These are phyloP conservation scores for Choristoneura rosaceana DNA, from an alignment of 2,888 invertebrate species.

Conservation along the genomic window DNA sequence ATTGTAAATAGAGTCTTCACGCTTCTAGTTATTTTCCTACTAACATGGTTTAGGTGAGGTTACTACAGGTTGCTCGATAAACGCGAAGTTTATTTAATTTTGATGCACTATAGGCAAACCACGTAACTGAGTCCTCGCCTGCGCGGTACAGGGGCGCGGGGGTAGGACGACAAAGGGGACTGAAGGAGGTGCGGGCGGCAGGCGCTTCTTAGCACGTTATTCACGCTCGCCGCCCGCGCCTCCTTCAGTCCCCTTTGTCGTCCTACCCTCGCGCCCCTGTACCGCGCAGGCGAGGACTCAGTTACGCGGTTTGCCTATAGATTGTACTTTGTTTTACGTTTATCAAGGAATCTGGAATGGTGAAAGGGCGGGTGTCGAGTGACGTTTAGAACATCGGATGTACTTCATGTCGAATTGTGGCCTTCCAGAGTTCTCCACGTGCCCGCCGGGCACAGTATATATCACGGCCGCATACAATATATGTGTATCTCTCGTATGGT, in stretches of 20 bases:
- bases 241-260: too few species aligned
- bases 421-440: conserved; percentile 86
- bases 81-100: conserved; percentile 46
- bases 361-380: conserved; percentile 59
- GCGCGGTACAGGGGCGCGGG: too few species aligned
- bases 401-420: conserved; percentile 66
- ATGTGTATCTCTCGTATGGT: conserved; percentile 80
- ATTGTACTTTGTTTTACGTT: conserved; percentile 40
- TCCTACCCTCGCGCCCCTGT: too few species aligned
- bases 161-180: too few species aligned
- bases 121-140: too few species aligned
- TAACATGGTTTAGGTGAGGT: conserved; percentile 73
- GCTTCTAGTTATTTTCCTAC: conserved; percentile 82
- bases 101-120: too few species aligned
- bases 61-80: conserved; percentile 76
- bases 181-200: too few species aligned
- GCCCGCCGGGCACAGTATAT: conserved; percentile 55
- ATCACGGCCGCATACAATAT: conserved; percentile 67
- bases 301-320: too few species aligned
- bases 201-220: too few species aligned
- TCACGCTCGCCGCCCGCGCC: too few species aligned
- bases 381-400: conserved; percentile 55
- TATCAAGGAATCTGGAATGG: conserved; percentile 75
- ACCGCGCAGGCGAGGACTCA: too few species aligned
- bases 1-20: conserved; percentile 78